Conservation (phyloP, 37 sponge, comb jelly and placozoan genomes). For the Petrosia ficiformis region DNA sequence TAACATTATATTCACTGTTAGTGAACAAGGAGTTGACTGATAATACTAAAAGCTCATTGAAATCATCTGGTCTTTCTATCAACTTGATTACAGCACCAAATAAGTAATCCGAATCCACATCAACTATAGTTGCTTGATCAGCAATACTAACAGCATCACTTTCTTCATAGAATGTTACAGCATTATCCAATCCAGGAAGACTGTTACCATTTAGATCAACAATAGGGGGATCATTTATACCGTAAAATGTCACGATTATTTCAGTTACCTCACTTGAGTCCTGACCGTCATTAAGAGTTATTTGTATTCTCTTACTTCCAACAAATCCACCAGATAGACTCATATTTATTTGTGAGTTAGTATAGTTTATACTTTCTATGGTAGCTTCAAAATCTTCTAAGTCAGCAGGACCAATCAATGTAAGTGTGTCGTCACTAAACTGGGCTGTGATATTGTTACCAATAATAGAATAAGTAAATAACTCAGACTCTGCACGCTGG, state of each 20-base stretch:
- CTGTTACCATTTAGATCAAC: constrained; percentile 51
- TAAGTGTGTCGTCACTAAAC: constrained; percentile 16
- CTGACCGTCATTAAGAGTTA: constrained; percentile 51
- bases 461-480: constrained; percentile 8
- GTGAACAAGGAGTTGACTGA: neutral
- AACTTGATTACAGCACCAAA: constrained; percentile 5
- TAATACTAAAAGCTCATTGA: constrained; percentile 27
- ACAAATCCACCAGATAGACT: constrained; percentile 10
- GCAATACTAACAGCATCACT: constrained; percentile 14
- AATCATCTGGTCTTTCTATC: constrained; percentile 23
- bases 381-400: constrained; percentile 17
- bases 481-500: constrained; percentile 27
- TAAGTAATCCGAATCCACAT: constrained; percentile 50
- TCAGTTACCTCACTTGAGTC: constrained; percentile 33
- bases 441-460: constrained; percentile 22
- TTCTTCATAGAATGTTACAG: constrained; percentile 38
- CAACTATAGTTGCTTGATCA: constrained; percentile 14
- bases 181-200: constrained; percentile 14
- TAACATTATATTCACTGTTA: neutral
- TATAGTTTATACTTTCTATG: constrained; percentile 24
- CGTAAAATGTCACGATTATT: constrained; percentile 45
- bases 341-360: constrained; percentile 29
- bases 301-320: constrained; percentile 10
- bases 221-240: constrained; percentile 61
- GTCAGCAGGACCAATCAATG: constrained; percentile 42